Conservation (phyloP, 2,113 vertebrate species). For the Tringa solitaria region DNA sequence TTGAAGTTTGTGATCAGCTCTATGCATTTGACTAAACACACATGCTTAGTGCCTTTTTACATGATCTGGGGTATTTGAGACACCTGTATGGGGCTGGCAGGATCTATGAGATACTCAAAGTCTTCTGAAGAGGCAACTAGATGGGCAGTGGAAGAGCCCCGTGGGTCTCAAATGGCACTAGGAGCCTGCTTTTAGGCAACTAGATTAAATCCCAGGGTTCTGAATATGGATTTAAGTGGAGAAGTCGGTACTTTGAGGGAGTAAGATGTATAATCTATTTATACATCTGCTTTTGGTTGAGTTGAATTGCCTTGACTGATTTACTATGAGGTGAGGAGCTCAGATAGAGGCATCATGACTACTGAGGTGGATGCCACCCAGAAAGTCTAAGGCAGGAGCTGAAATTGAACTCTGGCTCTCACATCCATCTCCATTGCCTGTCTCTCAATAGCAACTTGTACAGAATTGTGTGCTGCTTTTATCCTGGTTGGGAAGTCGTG, state of each 20-base stretch:
- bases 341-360: not conserved
- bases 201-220: not conserved
- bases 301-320: not conserved
- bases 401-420: not conserved
- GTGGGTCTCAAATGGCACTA: not conserved
- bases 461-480: not conserved
- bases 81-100: not conserved
- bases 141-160: fast-evolving
- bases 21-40: not conserved
- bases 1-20: not conserved
- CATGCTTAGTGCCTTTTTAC: not conserved
- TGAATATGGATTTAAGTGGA: not conserved
- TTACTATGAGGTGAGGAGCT: not conserved
- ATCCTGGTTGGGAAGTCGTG: fast-evolving
- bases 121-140: not conserved
- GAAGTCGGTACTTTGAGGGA: not conserved
- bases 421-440: not conserved
- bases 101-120: not conserved
- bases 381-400: not conserved
- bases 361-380: not conserved
- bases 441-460: not conserved
- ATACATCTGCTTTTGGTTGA: not conserved
- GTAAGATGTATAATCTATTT: not conserved
- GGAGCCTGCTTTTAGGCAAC: not conserved
- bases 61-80: not conserved